Base-by-base conservation (phyloP, 2,113 vertebrate genomes). In the Phasianus colchicus region DNA sequence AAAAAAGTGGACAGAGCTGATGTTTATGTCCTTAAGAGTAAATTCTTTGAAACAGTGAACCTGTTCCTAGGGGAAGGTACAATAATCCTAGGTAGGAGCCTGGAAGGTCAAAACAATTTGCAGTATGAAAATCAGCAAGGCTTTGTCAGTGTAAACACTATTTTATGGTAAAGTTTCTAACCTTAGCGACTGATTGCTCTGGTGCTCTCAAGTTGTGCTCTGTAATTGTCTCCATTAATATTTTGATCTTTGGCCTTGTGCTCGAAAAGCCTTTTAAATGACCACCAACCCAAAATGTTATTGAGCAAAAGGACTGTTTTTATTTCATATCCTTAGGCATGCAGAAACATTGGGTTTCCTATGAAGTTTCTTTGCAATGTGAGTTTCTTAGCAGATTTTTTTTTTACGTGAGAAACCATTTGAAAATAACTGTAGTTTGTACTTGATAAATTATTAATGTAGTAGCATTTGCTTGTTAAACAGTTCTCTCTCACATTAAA, bases 361-460 rank as follows among this genome's bases (percentile, higher is more conserved):
- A 12, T 15, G 15, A 87, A 72, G 43, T 57, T 81, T 61, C 43
- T 93, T 88, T 86, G 66, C 19, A 54, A 94, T 63, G 72, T 47
- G 67, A 60, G 84, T 84, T 79, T 81, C 70, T 34, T 21, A 64
- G 43, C 48, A 79, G 43, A 54, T 58, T 60, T 70, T 61, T 88
- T 80, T 80, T 55, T 70, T 91, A 38, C 30, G 66, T n/a, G 61
- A 83, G 71, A 90, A 96, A 67, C 36, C 5, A 3, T 63, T 70
- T 55, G 65, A 83, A 90, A 95, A 79, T 86, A 76, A 79, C 72
- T 27, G 16, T 74, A 32, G 45, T 82, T 92, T 94, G 42, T 81
- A 67, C 83, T 79, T 91, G 72, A 88, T 94, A 72, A 86, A 92
- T 94, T 93, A 92, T 94, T 95, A 88, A 96, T 89, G 73, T 80